Conservation (phyloP, 2,797 vertebrate genomes). For the Siniperca obscura region DNA sequence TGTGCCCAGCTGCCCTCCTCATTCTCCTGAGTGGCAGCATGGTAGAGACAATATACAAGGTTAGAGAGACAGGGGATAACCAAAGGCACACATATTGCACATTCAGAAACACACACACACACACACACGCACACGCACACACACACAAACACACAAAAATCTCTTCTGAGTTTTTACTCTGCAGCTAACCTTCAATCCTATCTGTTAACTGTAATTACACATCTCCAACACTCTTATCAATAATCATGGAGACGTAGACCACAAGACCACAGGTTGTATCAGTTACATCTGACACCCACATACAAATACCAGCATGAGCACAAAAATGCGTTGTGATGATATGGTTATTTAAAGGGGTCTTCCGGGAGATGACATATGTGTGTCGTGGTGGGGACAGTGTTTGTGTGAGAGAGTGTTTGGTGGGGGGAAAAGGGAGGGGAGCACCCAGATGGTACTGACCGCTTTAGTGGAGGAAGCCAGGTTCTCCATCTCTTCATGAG, state of each 20-base stretch:
- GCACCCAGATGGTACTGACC: conserved; percentile 91
- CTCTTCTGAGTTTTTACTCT: conserved; percentile 7
- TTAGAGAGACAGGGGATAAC: conserved; percentile 68
- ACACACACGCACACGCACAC: conserved; percentile 8
- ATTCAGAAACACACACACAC: conserved; percentile 34
- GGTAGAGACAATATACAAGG: conserved; percentile 83
- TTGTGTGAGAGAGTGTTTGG: conserved; percentile 71
- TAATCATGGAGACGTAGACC: conserved; percentile 25
- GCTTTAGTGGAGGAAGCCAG: conserved; percentile 94
- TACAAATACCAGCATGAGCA: conserved; percentile 40
- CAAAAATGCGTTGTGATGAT: conserved; percentile 49
- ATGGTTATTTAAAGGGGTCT: conserved; percentile 49
- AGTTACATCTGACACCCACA: conserved; percentile 35
- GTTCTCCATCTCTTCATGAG: conserved; percentile 99
- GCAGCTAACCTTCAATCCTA: conserved; percentile 8
- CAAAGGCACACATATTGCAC: conserved; percentile 36
- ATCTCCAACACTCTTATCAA: conserved; percentile 17
- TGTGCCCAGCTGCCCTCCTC: conserved; percentile 99
- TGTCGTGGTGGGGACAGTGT: conserved; percentile 68
- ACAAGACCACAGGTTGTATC: conserved; percentile 42
- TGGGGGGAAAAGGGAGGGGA: conserved; percentile 56
- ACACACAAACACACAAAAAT: background rate
- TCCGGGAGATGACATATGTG: conserved; percentile 77
- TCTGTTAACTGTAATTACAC: conserved; percentile 1
- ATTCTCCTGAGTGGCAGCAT: conserved; percentile 89